Base-by-base conservation (phyloP, 2,113 vertebrate genomes). In the Corythornis vintsioides region DNA sequence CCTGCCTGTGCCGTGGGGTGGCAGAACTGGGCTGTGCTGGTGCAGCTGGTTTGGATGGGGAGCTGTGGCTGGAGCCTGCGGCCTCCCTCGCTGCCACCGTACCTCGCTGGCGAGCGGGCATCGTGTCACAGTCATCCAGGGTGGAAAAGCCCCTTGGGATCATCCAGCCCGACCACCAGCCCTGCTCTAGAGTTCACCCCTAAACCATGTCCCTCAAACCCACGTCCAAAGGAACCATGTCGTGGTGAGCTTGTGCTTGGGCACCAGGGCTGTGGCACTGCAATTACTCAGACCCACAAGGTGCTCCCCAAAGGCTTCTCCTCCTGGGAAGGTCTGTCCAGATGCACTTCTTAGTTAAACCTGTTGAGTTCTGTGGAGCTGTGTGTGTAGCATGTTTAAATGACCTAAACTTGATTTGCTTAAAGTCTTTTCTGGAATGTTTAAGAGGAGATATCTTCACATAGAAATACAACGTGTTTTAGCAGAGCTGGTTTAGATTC, bases 11-110 rank as follows among this genome's bases (percentile, higher is more conserved):
- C 50, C 11, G 19, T 4, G 42, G 33, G 66, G 42, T 50, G 6
- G 4, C 66, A 42, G 2, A 24, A 6, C 65, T 7, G 3, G 8
- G 74, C 66, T 56, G 10, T 18, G n/a, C n/a, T 6, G 3, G 84
- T 6, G 17, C 25, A 12, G 67, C 76, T 13, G 35, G 31, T 2
- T 31, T 40, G 11, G 24, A 4, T 3, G n/a, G 31, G 60, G 52
- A 64, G 3, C 3, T 10, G 3, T 0, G 14, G 52, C 35, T 11
- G 3, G n/a, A 11, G 60, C 42, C 64, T 18, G 8, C 2, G 10
- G 56, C 40, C 56, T 50, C 10, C 48, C 48, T 24, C 20, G 21
- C 38, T 38, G 38, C 9, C 38, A 38, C 38, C 38, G 4, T n/a
- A n/a, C n/a, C n/a, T n/a, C n/a, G n/a, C n/a, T n/a, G 38, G 38